Percentiles rank a stretch among this genome's conserved stretches.
Evolutionary conservation across 2,888 invertebrate species (phyloP).

Genomic region (Drosophila antonietae): DNA sequence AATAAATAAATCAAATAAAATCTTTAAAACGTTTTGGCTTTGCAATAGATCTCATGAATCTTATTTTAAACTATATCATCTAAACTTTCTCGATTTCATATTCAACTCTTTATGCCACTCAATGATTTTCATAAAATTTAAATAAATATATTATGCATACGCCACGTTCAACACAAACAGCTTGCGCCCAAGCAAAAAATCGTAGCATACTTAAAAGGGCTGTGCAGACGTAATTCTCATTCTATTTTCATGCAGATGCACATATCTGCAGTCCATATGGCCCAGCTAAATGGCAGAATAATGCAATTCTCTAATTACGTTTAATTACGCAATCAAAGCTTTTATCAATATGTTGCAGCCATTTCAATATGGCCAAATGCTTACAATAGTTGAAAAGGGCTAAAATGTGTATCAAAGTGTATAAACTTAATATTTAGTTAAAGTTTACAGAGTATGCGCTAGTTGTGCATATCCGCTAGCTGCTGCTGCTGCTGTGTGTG

Average conservation of each 20-base stretch:
- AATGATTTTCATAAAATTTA: background rate
- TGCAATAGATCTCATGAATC: background rate
- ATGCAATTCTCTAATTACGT: slow-evolving; percentile 1
- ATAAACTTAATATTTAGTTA: background rate
- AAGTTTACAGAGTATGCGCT: background rate
- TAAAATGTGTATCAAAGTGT: background rate
- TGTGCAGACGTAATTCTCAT: slow-evolving; percentile 8
- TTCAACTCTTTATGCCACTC: background rate
- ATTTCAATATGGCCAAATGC: too few relatives aligned
- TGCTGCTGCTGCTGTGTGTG: background rate
- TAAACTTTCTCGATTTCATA: background rate
- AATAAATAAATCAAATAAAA: background rate
- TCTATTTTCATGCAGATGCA: background rate
- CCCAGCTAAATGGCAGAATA: slow-evolving; percentile 5
- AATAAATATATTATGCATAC: background rate
- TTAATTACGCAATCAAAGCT: background rate
- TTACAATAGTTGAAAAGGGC: background rate
- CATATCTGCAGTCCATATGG: slow-evolving; percentile 58
- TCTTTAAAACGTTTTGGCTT: background rate
- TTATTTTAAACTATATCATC: background rate
- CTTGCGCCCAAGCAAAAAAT: slow-evolving; percentile 18
- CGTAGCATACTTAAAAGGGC: slow-evolving; percentile 58
- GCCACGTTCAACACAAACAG: background rate
- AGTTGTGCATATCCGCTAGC: slow-evolving; percentile 3
- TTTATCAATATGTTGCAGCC: background rate